Evolutionary conservation across 2,113 vertebrate genomes (phyloP).

Genomic region (Cromileptes altivelis): DNA sequence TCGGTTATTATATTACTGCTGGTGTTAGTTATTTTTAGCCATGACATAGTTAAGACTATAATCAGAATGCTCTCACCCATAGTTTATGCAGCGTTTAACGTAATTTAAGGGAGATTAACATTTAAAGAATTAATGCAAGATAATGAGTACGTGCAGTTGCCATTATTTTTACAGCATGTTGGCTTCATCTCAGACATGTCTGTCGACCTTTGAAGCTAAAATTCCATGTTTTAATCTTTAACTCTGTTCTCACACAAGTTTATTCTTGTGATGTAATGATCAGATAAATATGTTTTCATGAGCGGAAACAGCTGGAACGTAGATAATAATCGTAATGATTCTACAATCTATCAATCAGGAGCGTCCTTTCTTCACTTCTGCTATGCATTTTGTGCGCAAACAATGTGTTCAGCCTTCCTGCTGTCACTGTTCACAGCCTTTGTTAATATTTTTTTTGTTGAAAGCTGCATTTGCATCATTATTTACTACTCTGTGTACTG

Average conservation of each 20-base stretch:
- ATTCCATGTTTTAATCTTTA: background rate
- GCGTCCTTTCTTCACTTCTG: background rate
- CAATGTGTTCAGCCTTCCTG: background rate
- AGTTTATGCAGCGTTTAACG: constrained; percentile 29
- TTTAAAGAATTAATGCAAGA: constrained; percentile 13
- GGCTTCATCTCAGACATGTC: constrained; percentile 25
- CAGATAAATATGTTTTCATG: constrained; percentile 15
- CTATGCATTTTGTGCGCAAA: background rate
- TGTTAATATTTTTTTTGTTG: background rate
- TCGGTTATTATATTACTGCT: background rate
- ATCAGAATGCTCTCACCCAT: constrained; percentile 2
- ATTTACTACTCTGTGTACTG: background rate
- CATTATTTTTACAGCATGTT: constrained; percentile 31
- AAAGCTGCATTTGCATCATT: background rate
- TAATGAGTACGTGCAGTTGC: constrained; percentile 6
- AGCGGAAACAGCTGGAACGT: constrained; percentile 11
- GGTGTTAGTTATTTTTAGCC: constrained; percentile 14
- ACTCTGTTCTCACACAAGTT: constrained; percentile 2
- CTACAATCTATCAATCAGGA: background rate
- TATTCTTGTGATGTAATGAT: background rate
- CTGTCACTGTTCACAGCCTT: background rate
- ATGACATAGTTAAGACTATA: constrained; percentile 3
- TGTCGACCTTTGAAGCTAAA: constrained; percentile 29
- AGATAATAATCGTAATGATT: background rate
- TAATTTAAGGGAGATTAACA: constrained; percentile 25